Evolutionary conservation across 1,140 invertebrate species (phyloP), one percentile per base, ranked within the genome.

Genomic region (Andricus grossulariae): DNA sequence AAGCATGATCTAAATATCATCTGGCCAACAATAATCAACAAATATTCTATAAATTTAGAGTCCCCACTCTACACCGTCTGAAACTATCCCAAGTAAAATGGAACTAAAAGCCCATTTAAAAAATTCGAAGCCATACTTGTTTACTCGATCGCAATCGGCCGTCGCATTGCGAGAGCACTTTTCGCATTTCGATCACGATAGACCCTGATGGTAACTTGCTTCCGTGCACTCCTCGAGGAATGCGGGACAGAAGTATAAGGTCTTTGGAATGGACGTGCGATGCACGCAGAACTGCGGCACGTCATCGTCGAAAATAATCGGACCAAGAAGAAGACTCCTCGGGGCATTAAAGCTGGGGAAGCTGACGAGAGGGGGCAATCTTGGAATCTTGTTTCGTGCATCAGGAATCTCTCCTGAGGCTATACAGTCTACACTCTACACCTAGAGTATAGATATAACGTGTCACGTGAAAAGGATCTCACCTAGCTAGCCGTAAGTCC

Each of bases 401-500:
- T 66, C 60, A 39, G n/a, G 60, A 66, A 39, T 66, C 60, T 66
- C 60, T 39, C 60, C 60, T 66, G 60, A 66, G 60, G 60, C 60
- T 66, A 66, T 66, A 5, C 13, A 32, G 21, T 39, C 32, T 66
- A 66, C 39, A 57, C 75, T 60, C 54, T 70, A 50, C 70, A n/a
- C n/a, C n/a, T n/a, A n/a, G n/a, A 73, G 49, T 66, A 66, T 66
- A 66, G 60, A 66, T 66, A 66, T 66, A 66, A 66, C 21, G 25
- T 66, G 60, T 66, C 60, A 66, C 60, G 57, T n/a, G 32, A 72
- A 77, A 39, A 50, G 71, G 32, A 74, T 78, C 88, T 90, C 81
- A 91, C 90, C 90, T 89, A 88, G 86, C 89, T 91, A 90, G 86
- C 89, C 89, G 88, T 87, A 84, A 86, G 85, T 90, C 88, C 86